Evolutionary conservation across 2,113 vertebrate genomes (phyloP).

Genomic region (Cisticola juncidis): DNA sequence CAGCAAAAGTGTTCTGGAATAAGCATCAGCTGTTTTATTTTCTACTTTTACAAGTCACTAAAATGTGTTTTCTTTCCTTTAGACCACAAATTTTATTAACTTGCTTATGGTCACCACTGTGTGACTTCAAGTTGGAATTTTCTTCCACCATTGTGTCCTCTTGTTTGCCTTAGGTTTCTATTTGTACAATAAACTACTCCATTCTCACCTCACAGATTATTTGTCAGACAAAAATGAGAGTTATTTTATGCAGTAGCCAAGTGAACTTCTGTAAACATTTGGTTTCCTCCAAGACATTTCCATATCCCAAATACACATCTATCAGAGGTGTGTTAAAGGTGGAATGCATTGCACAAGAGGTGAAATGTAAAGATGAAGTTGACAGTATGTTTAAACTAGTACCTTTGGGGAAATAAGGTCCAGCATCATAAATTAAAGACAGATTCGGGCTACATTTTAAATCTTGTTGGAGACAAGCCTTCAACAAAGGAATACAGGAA

Average conservation of each 20-base stretch:
- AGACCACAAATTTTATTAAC: neutral
- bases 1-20: neutral
- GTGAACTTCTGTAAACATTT: slow-evolving; percentile 23
- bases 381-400: neutral
- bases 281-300: slow-evolving; percentile 14
- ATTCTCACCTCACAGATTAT: neutral
- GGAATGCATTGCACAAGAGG: neutral
- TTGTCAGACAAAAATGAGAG: slow-evolving; percentile 30
- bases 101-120: neutral
- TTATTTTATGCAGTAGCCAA: slow-evolving; percentile 19
- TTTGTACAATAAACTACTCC: neutral
- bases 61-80: neutral
- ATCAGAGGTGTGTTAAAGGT: neutral
- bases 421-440: slow-evolving; percentile 31
- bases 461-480: neutral
- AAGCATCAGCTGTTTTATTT: neutral
- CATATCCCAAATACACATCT: neutral
- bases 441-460: neutral
- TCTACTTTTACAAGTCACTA: neutral
- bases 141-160: neutral
- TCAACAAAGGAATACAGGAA: neutral
- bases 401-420: slow-evolving; percentile 26
- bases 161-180: neutral
- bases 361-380: slow-evolving; percentile 25
- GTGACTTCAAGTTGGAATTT: neutral